Percentiles rank a stretch among this genome's conserved stretches.
Evolutionary conservation across 2,888 invertebrate species (phyloP).

Genomic region (Dynastes tityus): DNA sequence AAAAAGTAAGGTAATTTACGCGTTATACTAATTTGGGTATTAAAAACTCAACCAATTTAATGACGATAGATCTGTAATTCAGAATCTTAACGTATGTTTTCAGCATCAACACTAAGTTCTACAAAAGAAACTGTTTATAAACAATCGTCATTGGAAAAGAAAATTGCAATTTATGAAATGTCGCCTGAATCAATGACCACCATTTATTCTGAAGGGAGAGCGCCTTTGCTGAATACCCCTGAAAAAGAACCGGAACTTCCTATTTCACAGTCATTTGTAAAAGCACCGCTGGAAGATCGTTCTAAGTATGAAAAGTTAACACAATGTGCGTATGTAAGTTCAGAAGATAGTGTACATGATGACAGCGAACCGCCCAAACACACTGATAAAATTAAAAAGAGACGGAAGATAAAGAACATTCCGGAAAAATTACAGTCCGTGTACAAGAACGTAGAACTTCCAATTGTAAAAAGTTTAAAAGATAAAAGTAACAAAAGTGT

Average conservation of each 20-base stretch:
- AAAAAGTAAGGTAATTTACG: no score
- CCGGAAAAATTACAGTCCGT: constrained; percentile 74
- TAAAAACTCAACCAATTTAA: no score
- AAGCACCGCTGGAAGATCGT: constrained; percentile 79
- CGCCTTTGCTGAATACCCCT: constrained; percentile 67
- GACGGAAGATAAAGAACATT: constrained; percentile 69
- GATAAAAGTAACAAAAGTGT: constrained; percentile 59
- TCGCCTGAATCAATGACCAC: constrained; percentile 34
- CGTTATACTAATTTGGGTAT: no score
- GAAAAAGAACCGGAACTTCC: constrained; percentile 63
- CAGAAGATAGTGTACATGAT: constrained; percentile 72
- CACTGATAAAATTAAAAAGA: constrained; percentile 66
- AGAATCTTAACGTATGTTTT: constrained; percentile 43
- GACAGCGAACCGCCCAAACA: constrained; percentile 68
- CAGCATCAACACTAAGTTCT: constrained; percentile 51
- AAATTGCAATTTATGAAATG: constrained; percentile 39
- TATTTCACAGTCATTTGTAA: constrained; percentile 73
- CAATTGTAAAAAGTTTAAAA: constrained; percentile 71
- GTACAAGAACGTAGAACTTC: constrained; percentile 72
- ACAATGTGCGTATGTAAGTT: constrained; percentile 73
- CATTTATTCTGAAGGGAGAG: constrained; percentile 68
- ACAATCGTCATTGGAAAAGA: constrained; percentile 42
- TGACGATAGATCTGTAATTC: no score
- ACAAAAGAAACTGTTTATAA: constrained; percentile 43
- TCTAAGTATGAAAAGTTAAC: constrained; percentile 85